phyloP scores from a whole-genome alignment of 2,113 vertebrate genomes.

The Podilymbus podiceps region DNA sequence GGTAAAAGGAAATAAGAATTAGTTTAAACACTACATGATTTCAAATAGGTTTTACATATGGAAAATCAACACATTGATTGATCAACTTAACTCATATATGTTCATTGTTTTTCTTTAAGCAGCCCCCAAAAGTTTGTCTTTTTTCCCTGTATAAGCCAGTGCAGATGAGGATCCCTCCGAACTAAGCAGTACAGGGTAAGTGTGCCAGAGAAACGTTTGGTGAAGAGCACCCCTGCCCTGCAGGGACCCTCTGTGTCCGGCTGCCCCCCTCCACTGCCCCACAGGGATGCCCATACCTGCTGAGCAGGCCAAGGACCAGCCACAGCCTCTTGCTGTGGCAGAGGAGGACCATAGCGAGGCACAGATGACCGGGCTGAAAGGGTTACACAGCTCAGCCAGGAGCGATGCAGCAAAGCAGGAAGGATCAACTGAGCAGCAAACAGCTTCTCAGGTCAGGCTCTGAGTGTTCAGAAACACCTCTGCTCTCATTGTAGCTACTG shows the following conservation, averaged over 20 bases:
- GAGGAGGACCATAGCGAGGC: neutral
- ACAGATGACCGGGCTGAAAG: fast-evolving
- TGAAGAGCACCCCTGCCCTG: neutral
- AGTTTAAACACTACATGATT: neutral
- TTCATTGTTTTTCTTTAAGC: neutral
- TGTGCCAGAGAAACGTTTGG: neutral
- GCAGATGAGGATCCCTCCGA: neutral
- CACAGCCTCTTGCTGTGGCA: neutral
- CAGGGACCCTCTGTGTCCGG: neutral
- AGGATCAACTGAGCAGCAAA: neutral
- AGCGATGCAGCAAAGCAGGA: neutral
- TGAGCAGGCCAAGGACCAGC: neutral
- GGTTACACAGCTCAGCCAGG: neutral
- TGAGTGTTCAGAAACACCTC: neutral
- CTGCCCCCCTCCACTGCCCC: neutral
- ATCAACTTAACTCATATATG: neutral
- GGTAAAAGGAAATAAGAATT: neutral
- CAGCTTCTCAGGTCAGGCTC: neutral
- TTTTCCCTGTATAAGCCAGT: neutral
- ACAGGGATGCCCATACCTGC: neutral
- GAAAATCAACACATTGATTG: neutral
- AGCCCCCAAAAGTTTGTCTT: neutral
- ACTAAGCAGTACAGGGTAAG: neutral
- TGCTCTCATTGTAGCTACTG: neutral
- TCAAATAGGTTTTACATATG: neutral